A percentile compares a stretch with the other conserved stretches of the same genome.
These are phyloP conservation scores for Caerostris darwini DNA, from an alignment of 1,140 invertebrate species.

Conservation along the genomic window DNA sequence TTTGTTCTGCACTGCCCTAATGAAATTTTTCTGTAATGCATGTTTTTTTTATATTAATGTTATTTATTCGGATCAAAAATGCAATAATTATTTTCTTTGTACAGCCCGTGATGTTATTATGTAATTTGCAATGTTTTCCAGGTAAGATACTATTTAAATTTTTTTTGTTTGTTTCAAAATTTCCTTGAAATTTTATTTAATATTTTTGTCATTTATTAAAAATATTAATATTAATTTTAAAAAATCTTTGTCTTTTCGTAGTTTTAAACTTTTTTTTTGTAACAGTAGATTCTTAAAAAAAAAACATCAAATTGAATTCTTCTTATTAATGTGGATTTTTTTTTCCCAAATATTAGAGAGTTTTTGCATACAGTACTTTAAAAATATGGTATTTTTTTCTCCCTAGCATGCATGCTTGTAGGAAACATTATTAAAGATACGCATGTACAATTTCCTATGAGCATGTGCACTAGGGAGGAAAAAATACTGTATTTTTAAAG, in stretches of 20 bases:
- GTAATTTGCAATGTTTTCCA: constrained; percentile 60
- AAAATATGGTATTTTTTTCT: too few relatives aligned
- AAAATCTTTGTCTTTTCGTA: neutral
- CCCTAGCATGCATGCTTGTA: too few relatives aligned
- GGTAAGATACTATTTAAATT: constrained; percentile 39
- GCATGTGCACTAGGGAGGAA: too few relatives aligned
- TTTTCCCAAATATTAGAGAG: too few relatives aligned
- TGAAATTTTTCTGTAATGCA: too few relatives aligned
- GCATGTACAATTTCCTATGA: too few relatives aligned
- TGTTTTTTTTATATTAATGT: too few relatives aligned
- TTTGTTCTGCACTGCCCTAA: too few relatives aligned
- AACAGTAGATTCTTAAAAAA: neutral
- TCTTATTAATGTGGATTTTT: neutral
- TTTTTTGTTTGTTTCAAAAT: neutral
- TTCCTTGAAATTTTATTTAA: neutral
- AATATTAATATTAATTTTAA: neutral
- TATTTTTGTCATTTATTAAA: neutral
- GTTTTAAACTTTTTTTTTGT: neutral
- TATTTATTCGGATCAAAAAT: too few relatives aligned
- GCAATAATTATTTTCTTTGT: constrained; percentile 78
- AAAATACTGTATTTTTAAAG: too few relatives aligned
- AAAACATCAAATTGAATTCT: neutral
- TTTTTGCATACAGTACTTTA: too few relatives aligned
- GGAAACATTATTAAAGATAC: too few relatives aligned
- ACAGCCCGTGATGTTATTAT: constrained; percentile 86